Percentiles rank a stretch among this genome's conserved stretches.
These are phyloP conservation scores for Lordiphosa clarofinis DNA, from an alignment of 1,140 invertebrate genomes.

Conservation along the genomic window DNA sequence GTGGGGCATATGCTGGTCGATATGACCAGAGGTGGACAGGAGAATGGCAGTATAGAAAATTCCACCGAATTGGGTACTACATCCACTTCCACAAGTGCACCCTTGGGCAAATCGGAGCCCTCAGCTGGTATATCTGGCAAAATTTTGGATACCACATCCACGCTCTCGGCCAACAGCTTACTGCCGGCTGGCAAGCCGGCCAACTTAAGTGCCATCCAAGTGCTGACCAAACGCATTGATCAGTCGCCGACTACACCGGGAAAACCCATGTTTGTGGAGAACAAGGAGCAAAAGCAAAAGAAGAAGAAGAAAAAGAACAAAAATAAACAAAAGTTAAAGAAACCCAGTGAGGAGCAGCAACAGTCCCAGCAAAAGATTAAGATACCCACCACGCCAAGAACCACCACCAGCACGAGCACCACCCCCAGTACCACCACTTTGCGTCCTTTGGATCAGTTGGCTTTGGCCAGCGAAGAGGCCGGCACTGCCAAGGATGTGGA, in stretches of 20 bases:
- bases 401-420: slow-evolving; percentile 35
- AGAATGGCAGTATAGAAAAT: slow-evolving; percentile 43
- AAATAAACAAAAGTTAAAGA: slow-evolving; percentile 19
- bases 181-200: slow-evolving; percentile 63
- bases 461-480: slow-evolving; percentile 48
- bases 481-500: slow-evolving; percentile 75
- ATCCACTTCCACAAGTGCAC: not conserved
- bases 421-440: slow-evolving; percentile 14
- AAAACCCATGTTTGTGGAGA: slow-evolving; percentile 70
- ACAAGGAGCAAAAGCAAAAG: slow-evolving; percentile 72
- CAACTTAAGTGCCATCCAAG: slow-evolving; percentile 51
- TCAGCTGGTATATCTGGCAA: slow-evolving; percentile 56
- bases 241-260: slow-evolving; percentile 30
- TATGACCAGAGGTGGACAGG: slow-evolving; percentile 83
- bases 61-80: slow-evolving; percentile 12
- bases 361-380: slow-evolving; percentile 62
- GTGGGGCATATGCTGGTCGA: slow-evolving; percentile 91
- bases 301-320: slow-evolving; percentile 79
- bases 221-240: slow-evolving; percentile 65
- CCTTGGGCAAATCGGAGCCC: slow-evolving; percentile 20
- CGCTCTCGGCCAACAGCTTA: slow-evolving; percentile 60
- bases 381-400: slow-evolving; percentile 60
- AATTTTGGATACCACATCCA: slow-evolving; percentile 40
- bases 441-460: slow-evolving; percentile 50
- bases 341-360: slow-evolving; percentile 76